phyloP scores from a whole-genome alignment of 2,888 invertebrate species.

The Buathra laborator region DNA sequence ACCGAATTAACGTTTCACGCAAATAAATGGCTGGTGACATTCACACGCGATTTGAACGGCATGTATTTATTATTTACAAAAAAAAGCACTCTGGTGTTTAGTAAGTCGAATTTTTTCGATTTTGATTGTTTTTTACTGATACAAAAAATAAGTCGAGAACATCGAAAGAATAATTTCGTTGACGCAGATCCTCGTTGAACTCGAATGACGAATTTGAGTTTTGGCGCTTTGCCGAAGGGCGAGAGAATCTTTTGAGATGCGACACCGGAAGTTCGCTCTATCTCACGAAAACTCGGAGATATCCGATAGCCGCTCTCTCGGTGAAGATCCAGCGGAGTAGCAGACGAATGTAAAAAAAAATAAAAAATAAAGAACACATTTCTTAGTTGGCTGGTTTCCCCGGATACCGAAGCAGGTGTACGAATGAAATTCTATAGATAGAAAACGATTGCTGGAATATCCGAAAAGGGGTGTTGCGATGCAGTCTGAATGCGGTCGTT shows the following conservation, averaged over 20 bases:
- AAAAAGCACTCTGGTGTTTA: too few relatives aligned
- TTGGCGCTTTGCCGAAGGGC: conserved; percentile 59
- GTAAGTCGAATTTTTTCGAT: too few relatives aligned
- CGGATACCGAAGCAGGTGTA: conserved; percentile 13
- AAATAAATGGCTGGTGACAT: too few relatives aligned
- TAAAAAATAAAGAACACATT: conserved; percentile 10
- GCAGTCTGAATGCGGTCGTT: conserved; percentile 10
- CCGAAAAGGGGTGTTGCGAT: not conserved
- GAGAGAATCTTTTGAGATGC: conserved; percentile 45
- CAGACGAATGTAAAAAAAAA: not conserved
- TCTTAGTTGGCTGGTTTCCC: conserved; percentile 1
- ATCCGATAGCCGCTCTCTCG: conserved; percentile 31
- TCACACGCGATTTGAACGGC: too few relatives aligned
- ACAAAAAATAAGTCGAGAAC: not conserved
- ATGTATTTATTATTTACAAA: too few relatives aligned
- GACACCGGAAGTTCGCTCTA: conserved; percentile 38
- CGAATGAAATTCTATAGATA: conserved; percentile 16
- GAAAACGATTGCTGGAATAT: not conserved
- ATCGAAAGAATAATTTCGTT: conserved; percentile 27
- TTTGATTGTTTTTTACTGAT: not conserved
- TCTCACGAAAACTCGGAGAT: conserved; percentile 15
- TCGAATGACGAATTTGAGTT: conserved; percentile 52
- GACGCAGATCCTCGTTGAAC: conserved; percentile 1
- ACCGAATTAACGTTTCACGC: too few relatives aligned
- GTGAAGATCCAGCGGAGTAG: not conserved